Evolutionary conservation across 2,888 invertebrate genomes (phyloP).

Genomic region (Allophyes oxyacanthae): DNA sequence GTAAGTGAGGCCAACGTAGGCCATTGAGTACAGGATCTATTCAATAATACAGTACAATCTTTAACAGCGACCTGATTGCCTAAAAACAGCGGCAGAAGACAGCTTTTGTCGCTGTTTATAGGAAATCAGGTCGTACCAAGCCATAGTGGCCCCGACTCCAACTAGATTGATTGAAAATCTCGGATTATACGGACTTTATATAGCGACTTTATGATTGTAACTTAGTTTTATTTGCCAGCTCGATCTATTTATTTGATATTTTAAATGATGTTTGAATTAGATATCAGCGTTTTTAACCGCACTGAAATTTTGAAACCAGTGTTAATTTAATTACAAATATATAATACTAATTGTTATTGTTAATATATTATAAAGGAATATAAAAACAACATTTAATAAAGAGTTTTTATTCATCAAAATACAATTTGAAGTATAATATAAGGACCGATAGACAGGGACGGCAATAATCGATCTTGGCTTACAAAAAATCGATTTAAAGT

Average conservation of each 20-base stretch:
- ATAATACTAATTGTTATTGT: not conserved
- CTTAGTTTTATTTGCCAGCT: too few species aligned
- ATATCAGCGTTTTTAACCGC: too few species aligned
- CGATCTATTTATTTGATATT: too few species aligned
- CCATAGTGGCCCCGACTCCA: too few species aligned
- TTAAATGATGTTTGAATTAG: too few species aligned
- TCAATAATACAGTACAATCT: not conserved
- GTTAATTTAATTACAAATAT: not conserved
- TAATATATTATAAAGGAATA: conserved; percentile 24
- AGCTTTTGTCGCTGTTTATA: too few species aligned
- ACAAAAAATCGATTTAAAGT: conserved; percentile 35
- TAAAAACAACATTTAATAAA: conserved; percentile 50
- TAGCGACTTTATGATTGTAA: too few species aligned
- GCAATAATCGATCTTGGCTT: conserved; percentile 36
- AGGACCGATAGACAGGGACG: conserved; percentile 32
- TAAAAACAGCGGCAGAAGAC: too few species aligned
- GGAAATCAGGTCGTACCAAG: too few species aligned
- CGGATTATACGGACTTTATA: too few species aligned
- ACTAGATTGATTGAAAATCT: too few species aligned
- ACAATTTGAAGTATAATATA: conserved; percentile 29
- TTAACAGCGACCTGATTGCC: too few species aligned
- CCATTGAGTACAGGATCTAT: conserved; percentile 27
- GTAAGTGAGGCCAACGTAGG: conserved; percentile 3
- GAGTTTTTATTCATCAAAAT: conserved; percentile 50
- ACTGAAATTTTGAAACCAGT: not conserved